Evolutionary conservation across 2,113 vertebrate genomes (phyloP).

Genomic region (Galemys pyrenaicus): DNA sequence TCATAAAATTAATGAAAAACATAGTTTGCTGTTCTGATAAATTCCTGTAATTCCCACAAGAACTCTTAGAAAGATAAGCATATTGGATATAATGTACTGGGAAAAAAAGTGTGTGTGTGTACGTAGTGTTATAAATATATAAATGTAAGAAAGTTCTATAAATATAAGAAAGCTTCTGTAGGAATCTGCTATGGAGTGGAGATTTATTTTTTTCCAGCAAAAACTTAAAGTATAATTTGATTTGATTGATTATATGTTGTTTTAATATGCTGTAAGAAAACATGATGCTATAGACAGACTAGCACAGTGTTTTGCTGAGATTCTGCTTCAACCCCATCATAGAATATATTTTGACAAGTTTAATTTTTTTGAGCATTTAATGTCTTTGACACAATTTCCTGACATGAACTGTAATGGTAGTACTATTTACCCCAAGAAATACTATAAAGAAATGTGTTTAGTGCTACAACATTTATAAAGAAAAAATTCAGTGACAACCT

Average conservation of each 20-base stretch:
- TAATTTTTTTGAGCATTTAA: background rate
- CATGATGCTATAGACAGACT: background rate
- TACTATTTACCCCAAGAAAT: background rate
- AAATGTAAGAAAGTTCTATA: no score
- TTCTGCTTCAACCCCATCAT: background rate
- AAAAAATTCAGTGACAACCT: background rate
- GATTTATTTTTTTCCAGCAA: background rate
- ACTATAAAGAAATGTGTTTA: background rate
- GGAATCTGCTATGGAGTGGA: background rate
- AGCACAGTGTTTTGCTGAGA: background rate
- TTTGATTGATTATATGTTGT: background rate
- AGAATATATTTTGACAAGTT: background rate
- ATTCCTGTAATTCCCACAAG: background rate
- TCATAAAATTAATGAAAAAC: background rate
- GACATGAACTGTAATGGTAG: background rate
- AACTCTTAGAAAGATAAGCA: background rate
- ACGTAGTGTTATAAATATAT: background rate
- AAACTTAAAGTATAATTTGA: background rate
- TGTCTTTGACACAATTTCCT: background rate
- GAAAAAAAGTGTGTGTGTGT: background rate
- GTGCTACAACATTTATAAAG: background rate
- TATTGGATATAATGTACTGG: background rate
- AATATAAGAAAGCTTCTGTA: background rate
- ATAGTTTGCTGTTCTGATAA: background rate
- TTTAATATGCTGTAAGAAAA: background rate